Base-by-base conservation (phyloP, 2,888 invertebrate genomes). In the Ornithoptera priamus region DNA sequence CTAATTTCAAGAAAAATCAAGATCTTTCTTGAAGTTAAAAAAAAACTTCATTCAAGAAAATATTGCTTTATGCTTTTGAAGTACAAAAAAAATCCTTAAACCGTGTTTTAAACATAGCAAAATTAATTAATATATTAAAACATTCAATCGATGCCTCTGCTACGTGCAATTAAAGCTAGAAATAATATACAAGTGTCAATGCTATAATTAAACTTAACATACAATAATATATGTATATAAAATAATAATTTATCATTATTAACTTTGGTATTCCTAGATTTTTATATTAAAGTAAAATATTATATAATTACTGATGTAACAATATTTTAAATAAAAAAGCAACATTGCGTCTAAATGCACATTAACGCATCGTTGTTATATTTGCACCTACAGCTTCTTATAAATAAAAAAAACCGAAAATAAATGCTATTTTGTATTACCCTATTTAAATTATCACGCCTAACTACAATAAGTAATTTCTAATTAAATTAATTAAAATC, bases 51-150 rank as follows among this genome's bases (percentile, higher is more conserved):
- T 53, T 63, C 67, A 71, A 70, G 62, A 73, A 73, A 70, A 73
- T 73, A 71, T 88, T 86, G 85, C 83, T 88, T 88, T 85, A 86
- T 87, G 84, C 82, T 80, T 85, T 82, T 74, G 81, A 85, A 81
- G 79, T 87, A 87, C 79, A 88, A 87, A 87, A 82, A 82, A 75
- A 83, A 84, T 79, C 74, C 78, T 77, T 77, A n/a, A n/a, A 53
- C 18, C n/a, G 53, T n/a, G n/a, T n/a, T 6, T 18, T n/a, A 7
- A 53, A 53, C 5, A 53, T n/a, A 53, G 18, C 53, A 53, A 53
- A 53, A n/a, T 53, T 53, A n/a, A n/a, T 53, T 73, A 17, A 57
- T 57, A 24, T 30, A 53, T 65, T 75, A 75, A 76, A 74, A 65
- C 72, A 67, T 72, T 70, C 42, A 76, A 78, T 78, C 63, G 73